Percentiles rank a stretch among this genome's conserved stretches.
phyloP scores from a whole-genome alignment of 2,888 invertebrate genomes.

The Patella pellucida region DNA sequence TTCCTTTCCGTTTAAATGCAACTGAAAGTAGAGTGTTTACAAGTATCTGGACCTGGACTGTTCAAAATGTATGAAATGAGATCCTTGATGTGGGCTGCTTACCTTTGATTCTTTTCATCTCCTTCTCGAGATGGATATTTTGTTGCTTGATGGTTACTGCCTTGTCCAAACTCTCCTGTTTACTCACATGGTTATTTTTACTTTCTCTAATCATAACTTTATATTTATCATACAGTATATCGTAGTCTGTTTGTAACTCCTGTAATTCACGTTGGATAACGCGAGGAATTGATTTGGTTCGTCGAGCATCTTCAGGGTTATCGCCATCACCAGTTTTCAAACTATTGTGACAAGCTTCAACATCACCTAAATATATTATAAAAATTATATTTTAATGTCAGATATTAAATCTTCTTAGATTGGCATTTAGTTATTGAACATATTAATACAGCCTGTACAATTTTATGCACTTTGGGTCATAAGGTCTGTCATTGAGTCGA shows the following conservation, averaged over 20 bases:
- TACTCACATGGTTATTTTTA: neutral
- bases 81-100: neutral
- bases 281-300: neutral
- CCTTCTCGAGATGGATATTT: neutral
- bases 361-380: neutral
- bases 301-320: neutral
- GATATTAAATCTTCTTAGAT: no score
- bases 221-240: neutral
- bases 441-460: no score
- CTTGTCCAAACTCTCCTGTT: neutral
- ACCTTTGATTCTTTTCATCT: constrained; percentile 5
- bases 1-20: no score
- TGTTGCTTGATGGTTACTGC: neutral
- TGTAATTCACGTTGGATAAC: neutral
- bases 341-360: neutral
- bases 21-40: no score
- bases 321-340: neutral
- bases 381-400: no score
- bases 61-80: no score
- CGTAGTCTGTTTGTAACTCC: constrained; percentile 1
- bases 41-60: no score
- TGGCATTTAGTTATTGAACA: no score
- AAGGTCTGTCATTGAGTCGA: no score
- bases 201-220: neutral
- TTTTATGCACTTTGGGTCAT: no score